Conservation (phyloP, 2,113 vertebrate species). For the Takifugu bimaculatus region DNA sequence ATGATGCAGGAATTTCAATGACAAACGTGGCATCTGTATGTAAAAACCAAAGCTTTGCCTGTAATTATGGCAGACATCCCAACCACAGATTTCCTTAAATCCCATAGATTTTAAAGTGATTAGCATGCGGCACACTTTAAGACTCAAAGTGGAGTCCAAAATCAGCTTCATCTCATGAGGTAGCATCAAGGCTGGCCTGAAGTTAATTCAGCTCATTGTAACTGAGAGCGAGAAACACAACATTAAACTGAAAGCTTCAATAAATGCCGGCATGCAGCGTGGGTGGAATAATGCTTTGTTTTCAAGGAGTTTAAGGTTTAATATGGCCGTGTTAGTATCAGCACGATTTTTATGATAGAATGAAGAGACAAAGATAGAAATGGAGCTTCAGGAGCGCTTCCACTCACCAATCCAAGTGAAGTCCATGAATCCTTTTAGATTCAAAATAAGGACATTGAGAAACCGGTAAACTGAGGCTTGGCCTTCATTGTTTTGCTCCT, state of each 20-base stretch:
- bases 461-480: too few species aligned
- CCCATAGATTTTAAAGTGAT: conserved; percentile 4
- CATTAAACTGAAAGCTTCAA: conserved; percentile 34
- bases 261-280: conserved; percentile 9
- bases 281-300: conserved; percentile 1
- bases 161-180: conserved; percentile 47
- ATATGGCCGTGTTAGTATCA: too few species aligned
- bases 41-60: too few species aligned
- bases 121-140: conserved; percentile 4
- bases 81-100: conserved; percentile 1
- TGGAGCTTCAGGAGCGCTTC: too few species aligned
- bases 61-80: background rate
- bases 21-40: too few species aligned
- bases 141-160: conserved; percentile 13
- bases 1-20: too few species aligned
- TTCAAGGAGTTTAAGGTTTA: background rate
- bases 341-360: too few species aligned
- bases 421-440: background rate
- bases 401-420: too few species aligned
- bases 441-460: background rate
- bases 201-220: conserved; percentile 35
- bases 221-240: conserved; percentile 23
- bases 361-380: too few species aligned
- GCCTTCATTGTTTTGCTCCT: too few species aligned
- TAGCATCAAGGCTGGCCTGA: conserved; percentile 36